Conservation (phyloP, 1,140 invertebrate genomes). For the Scaptomyza graminum region DNA sequence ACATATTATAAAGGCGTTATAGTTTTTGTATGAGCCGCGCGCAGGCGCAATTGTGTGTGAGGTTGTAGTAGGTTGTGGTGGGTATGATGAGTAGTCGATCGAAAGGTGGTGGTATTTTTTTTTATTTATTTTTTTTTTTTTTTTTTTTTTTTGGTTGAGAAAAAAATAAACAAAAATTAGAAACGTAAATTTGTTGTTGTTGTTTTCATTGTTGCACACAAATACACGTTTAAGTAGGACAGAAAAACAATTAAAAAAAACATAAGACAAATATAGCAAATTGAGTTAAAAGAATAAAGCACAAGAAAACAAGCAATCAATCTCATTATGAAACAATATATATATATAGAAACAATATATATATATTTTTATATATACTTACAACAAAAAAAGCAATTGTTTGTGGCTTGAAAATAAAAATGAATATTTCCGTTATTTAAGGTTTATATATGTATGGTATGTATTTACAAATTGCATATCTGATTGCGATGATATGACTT, state of each 20-base stretch:
- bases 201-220: conserved; percentile 30
- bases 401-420: conserved; percentile 34
- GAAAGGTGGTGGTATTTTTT: conserved; percentile 52
- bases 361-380: conserved; percentile 18
- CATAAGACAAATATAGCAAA: conserved; percentile 24
- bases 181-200: conserved; percentile 62
- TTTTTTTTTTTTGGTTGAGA: conserved; percentile 45
- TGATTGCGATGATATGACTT: conserved; percentile 1
- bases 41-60: conserved; percentile 54
- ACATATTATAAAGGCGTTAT: conserved; percentile 28
- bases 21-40: conserved; percentile 40
- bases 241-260: conserved; percentile 2
- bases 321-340: conserved; percentile 44
- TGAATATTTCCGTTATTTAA: conserved; percentile 7
- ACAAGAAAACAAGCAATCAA: conserved; percentile 38
- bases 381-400: conserved; percentile 12
- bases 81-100: conserved; percentile 79
- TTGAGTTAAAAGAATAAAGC: conserved; percentile 19
- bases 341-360: conserved; percentile 14
- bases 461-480: conserved; percentile 14
- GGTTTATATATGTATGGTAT: conserved; percentile 17
- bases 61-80: conserved; percentile 59
- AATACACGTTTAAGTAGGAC: conserved; percentile 14
- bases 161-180: conserved; percentile 70
- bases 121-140: neutral